Base-by-base conservation (phyloP, 2,797 vertebrate genomes). In the Typhlichthys subterraneus region DNA sequence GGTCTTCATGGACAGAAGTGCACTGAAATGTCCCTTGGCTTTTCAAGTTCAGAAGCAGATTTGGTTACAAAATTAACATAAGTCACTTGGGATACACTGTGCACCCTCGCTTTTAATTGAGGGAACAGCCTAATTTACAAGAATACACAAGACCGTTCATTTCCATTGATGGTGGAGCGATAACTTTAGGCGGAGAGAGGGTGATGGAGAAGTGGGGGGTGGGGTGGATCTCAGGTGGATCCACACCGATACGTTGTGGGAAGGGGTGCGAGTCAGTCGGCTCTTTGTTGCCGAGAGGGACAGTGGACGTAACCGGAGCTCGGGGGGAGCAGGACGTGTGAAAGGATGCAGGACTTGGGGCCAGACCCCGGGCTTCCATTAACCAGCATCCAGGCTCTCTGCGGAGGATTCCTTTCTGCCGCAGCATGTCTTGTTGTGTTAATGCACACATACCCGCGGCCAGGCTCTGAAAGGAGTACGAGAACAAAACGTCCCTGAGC, bases 31-130 rank as follows among this genome's bases (percentile, higher is more conserved):
- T 85, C 89, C 86, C 85, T 91, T 5, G 2, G 93, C 92, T 94
- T 89, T 87, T 88, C 87, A 91, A 87, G 80, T 82, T 71, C 81
- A 57, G 64, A 73, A 77, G 70, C 75, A 91, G 94, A 83, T 98
- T 91, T 82, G 75, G 87, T 98, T 96, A 95, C 96, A 88, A 85
- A 89, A 98, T 97, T 97, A 95, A 94, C 96, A 97, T 97, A 88
- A 92, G 82, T 87, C 85, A 88, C 81, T 84, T 86, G 79, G 87
- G 84, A 78, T 50, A 75, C 83, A 87, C 70, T 88, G 73, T 87
- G 76, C 73, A 70, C 57, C 67, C 76, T 68, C 63, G 46, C 80
- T 76, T 82, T 84, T 86, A 93, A 91, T 92, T 91, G 91, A 87
- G 77, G 38, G 38, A 64, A 82, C 65, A 77, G 84, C 77, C 84